Evolutionary conservation across 2,888 invertebrate species (phyloP), one percentile per base, ranked within the genome.

Genomic region (Darwinula stevensoni): DNA sequence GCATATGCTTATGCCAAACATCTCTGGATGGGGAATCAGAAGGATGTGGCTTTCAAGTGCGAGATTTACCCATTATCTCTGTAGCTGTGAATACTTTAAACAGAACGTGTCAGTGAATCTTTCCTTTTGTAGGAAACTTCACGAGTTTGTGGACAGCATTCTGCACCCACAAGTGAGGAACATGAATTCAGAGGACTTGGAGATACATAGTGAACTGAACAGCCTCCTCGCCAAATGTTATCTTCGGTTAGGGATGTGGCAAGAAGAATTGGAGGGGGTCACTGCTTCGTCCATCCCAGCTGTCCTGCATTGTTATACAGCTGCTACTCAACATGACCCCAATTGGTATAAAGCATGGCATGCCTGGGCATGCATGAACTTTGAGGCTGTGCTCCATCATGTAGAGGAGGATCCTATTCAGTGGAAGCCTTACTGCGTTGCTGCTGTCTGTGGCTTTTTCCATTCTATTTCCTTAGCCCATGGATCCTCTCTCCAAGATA

Each of bases 301-400:
- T n/a, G n/a, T 56, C 13, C 43, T 58, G 27, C 44, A 50, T 30
- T 74, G 71, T 47, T 86, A 76, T 48, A 59, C 63, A 18, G 59
- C 67, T n/a, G 80, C 86, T 1, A 80, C 76, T 1, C 67, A 70
- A 38, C 65, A 73, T 39, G 74, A 84, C 42, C 62, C 68, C 2
- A 65, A 67, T 32, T 94, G 91, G 84, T 82, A 82, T 49, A 82
- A 82, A 56, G 94, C 94, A 0, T 97, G 94, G 91, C 94, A 97
- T 51, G 69, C 84, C 1, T 86, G 80, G 67, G 97, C 94, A 0
- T 84, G 84, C 46, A 86, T 86, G 65, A 91, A 94, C 54, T 97
- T 86, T 47, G 86, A 91, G 53, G 78, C 88, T 1, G 78, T 84
- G 5, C 47, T 67, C 16, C 63, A 63, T 43, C 64, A 64, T 45